These are phyloP conservation scores for Pitangus sulphuratus DNA, from an alignment of 2,797 vertebrate species.

Conservation along the genomic window DNA sequence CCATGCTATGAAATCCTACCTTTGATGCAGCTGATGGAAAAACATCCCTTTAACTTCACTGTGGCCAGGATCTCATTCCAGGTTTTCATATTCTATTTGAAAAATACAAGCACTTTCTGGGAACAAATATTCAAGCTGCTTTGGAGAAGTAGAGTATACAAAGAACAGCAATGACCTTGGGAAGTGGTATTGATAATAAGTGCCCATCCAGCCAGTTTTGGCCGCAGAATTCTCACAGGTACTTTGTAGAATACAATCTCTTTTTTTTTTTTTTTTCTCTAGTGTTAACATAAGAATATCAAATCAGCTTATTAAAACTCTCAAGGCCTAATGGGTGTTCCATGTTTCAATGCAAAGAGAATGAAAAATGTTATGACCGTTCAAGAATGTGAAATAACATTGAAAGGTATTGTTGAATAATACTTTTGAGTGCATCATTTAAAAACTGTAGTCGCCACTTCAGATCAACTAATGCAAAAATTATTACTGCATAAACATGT, in stretches of 20 bases:
- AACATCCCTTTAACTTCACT: not conserved
- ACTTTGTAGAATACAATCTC: not conserved
- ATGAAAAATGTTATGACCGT: not conserved
- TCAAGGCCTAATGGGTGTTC: not conserved
- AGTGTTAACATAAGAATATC: not conserved
- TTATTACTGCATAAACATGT: not conserved
- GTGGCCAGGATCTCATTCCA: not conserved
- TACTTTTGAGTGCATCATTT: not conserved
- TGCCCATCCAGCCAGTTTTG: not conserved
- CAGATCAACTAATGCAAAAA: not conserved
- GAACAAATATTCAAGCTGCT: not conserved
- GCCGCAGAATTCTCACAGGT: not conserved
- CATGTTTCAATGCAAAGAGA: not conserved
- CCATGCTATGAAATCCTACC: not conserved
- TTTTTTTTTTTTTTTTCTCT: not conserved
- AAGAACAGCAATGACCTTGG: not conserved
- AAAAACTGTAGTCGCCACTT: not conserved
- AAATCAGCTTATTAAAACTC: not conserved
- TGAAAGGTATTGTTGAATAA: not conserved
- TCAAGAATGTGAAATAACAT: not conserved
- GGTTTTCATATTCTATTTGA: not conserved
- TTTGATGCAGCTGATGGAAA: not conserved
- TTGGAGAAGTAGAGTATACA: not conserved
- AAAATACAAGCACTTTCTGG: not conserved
- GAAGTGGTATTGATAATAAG: not conserved